These are phyloP conservation scores for Rhogogaster chlorosoma DNA, from an alignment of 2,888 invertebrate species.

Conservation along the genomic window DNA sequence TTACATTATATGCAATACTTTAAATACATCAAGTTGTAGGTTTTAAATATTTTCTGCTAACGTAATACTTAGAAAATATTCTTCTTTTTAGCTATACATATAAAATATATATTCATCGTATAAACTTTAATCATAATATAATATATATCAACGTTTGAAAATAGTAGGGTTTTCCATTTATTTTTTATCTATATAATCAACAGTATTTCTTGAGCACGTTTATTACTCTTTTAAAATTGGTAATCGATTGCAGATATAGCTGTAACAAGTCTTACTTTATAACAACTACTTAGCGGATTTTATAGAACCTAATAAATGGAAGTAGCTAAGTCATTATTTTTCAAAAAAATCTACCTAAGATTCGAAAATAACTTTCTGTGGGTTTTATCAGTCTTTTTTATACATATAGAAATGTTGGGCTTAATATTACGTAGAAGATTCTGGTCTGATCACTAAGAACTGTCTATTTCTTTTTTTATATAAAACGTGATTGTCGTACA, in stretches of 20 bases:
- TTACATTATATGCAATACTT: constrained; percentile 8
- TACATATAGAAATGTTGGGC: background rate
- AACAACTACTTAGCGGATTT: background rate
- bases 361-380: background rate
- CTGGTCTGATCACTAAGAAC: background rate
- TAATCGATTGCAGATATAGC: background rate
- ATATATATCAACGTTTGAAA: constrained; percentile 13
- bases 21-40: constrained; percentile 3
- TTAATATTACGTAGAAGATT: background rate
- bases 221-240: background rate
- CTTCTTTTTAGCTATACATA: background rate
- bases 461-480: background rate
- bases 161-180: constrained; percentile 21
- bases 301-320: background rate
- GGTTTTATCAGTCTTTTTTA: background rate
- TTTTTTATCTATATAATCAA: background rate
- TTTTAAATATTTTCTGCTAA: constrained; percentile 1
- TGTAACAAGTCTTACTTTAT: background rate
- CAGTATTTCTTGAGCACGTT: background rate
- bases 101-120: constrained; percentile 36
- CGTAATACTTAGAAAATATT: background rate
- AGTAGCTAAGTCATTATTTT: background rate
- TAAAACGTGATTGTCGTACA: background rate
- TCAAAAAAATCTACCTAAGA: background rate
- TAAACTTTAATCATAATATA: constrained; percentile 18